Conservation (phyloP, 2,113 vertebrate genomes). For the Origma solitaria region DNA sequence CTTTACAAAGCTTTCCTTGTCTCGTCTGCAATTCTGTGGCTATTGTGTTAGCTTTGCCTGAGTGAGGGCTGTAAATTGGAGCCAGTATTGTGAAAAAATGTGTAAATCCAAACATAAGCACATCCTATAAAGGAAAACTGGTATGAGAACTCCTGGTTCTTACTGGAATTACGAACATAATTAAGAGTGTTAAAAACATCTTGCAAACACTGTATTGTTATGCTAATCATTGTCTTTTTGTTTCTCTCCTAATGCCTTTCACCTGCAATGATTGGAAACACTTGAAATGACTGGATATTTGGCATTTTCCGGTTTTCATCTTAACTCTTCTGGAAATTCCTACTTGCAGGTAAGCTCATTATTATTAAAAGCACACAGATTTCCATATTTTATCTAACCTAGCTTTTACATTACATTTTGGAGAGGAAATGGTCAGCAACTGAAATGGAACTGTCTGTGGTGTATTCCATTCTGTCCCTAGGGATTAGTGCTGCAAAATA, state of each 20-base stretch:
- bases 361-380: not conserved
- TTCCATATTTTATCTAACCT: not conserved
- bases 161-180: not conserved
- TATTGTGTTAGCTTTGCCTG: not conserved
- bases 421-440: not conserved
- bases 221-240: slow-evolving; percentile 31
- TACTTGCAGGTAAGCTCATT: slow-evolving; percentile 58
- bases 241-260: slow-evolving; percentile 24
- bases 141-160: not conserved
- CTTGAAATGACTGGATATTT: not conserved
- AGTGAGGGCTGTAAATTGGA: not conserved
- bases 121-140: not conserved
- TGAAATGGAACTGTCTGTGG: not conserved
- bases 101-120: not conserved
- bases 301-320: not conserved
- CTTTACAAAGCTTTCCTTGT: not conserved
- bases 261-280: not conserved
- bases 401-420: not conserved
- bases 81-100: not conserved
- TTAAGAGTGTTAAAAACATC: not conserved
- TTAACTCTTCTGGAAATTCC: not conserved
- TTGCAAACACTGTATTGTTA: not conserved
- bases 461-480: not conserved
- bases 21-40: not conserved
- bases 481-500: not conserved